Conservation (phyloP, 2,888 invertebrate species). For the Apamea monoglypha region DNA sequence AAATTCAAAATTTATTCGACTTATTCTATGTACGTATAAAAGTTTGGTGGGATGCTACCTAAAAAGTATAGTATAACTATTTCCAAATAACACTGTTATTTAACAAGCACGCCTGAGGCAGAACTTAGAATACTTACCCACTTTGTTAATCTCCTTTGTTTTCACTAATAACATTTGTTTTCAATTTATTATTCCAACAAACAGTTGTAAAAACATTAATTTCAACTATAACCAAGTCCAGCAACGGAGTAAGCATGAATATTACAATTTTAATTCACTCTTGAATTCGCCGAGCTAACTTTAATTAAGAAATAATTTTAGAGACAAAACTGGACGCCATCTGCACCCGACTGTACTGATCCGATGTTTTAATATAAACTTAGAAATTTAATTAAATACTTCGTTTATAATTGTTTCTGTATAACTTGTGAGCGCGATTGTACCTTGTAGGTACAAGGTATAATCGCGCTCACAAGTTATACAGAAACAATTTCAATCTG, state of each 20-base stretch:
- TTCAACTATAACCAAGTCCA: slow-evolving; percentile 40
- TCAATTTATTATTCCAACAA: slow-evolving; percentile 34
- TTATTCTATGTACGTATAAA: too few relatives aligned
- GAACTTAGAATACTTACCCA: not conserved
- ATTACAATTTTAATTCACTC: slow-evolving; percentile 66
- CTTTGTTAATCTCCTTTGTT: slow-evolving; percentile 27
- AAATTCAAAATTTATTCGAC: too few relatives aligned
- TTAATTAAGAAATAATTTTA: slow-evolving; percentile 74
- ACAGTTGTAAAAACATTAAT: slow-evolving; percentile 45
- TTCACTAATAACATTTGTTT: slow-evolving; percentile 27
- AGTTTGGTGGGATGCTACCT: too few relatives aligned
- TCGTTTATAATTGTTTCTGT: slow-evolving; percentile 56
- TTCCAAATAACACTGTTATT: not conserved
- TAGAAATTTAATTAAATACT: slow-evolving; percentile 69
- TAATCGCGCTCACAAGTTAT: too few relatives aligned
- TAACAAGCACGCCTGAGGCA: not conserved
- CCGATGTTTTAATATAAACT: slow-evolving; percentile 67
- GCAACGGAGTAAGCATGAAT: slow-evolving; percentile 51
- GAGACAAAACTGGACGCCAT: slow-evolving; percentile 68
- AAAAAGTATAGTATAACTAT: not conserved
- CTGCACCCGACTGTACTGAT: slow-evolving; percentile 66
- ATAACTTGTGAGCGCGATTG: slow-evolving; percentile 25
- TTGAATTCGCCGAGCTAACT: slow-evolving; percentile 57
- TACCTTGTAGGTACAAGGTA: too few relatives aligned
- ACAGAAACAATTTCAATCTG: too few relatives aligned